Conservation (phyloP, 1,140 invertebrate species). For the Sinonovacula constricta region DNA sequence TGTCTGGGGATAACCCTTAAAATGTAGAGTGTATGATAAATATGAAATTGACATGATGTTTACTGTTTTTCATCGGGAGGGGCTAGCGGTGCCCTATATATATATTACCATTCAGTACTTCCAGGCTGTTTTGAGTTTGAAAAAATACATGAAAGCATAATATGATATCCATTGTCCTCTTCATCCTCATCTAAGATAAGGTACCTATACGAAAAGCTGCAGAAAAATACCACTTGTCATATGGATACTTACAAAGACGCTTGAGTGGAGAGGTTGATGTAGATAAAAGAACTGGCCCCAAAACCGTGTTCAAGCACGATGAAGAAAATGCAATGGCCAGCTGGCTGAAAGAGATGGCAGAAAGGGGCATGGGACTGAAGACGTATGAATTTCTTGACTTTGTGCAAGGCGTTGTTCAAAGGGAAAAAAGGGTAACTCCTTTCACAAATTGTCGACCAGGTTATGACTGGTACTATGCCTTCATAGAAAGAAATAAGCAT, state of each 20-base stretch:
- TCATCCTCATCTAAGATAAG: too few species aligned
- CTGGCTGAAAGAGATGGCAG: slow-evolving; percentile 25
- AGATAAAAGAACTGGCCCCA: slow-evolving; percentile 16
- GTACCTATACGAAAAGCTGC: slow-evolving; percentile 26
- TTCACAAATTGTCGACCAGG: slow-evolving; percentile 1
- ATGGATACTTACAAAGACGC: slow-evolving; percentile 15
- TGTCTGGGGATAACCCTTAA: too few species aligned
- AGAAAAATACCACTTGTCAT: slow-evolving; percentile 2
- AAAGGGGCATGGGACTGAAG: slow-evolving; percentile 31
- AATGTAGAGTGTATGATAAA: too few species aligned
- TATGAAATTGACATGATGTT: too few species aligned
- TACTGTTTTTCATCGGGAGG: too few species aligned
- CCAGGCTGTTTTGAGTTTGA: too few species aligned
- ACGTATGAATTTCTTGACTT: slow-evolving; percentile 12
- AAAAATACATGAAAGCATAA: too few species aligned
- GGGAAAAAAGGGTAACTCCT: slow-evolving; percentile 8
- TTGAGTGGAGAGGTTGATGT: slow-evolving; percentile 9
- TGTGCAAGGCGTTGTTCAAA: neutral
- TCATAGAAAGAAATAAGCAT: slow-evolving; percentile 21
- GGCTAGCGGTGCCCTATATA: too few species aligned
- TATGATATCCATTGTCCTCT: too few species aligned
- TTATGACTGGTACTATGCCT: slow-evolving; percentile 1
- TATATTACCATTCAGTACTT: too few species aligned
- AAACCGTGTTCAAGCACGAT: slow-evolving; percentile 3
- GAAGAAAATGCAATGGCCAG: slow-evolving; percentile 17